Base-by-base conservation (phyloP, 1,140 invertebrate genomes). In the Aphis gossypii region DNA sequence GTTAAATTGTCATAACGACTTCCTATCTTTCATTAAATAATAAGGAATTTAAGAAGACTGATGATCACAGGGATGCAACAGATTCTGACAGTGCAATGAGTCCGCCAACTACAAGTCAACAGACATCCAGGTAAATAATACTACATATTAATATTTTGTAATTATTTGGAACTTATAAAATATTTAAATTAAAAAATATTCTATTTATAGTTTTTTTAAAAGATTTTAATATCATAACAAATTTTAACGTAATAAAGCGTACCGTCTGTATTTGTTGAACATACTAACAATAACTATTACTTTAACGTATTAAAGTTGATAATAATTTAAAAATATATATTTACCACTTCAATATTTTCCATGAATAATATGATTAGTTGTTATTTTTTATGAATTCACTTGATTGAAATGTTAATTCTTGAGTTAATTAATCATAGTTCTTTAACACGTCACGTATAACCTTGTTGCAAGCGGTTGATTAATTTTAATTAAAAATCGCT, bases 81-180 rank as follows among this genome's bases (percentile, higher is more conserved):
- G 92, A 93, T 44, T 93, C 92, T 86, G 92, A 93, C 21, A 93
- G 92, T 84, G 82, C 92, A 41, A 84, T 84, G 51, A 93, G 92
- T 11, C 92, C 92, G 2, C 82, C 82, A 54, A 84, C 92, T 1
- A 93, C 82, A 60, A 93, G 92, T 84, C 92, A 84, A 30, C 92
- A 84, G 20, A 93, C 82, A n/a, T 93, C 92, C 30, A 93, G 92
- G 92, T 93, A 93, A 86, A 93, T 46, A 60, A 90, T 90, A 54
- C 51, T 23, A 68, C 30, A 11, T 30, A 68, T 14, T 68, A 68
- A 68, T 25, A 68, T 68, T 68, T 68, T 68, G 25, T 14, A 14
- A 60, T 9, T 7, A 60, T 60, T 30, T 11, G 25, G 8, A 60
- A 11, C 25, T 14, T 30, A 68, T 4, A 30, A 68, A 68, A 30